Base-by-base conservation (phyloP, 2,797 vertebrate species). In the Halcyon smyrnensis region DNA sequence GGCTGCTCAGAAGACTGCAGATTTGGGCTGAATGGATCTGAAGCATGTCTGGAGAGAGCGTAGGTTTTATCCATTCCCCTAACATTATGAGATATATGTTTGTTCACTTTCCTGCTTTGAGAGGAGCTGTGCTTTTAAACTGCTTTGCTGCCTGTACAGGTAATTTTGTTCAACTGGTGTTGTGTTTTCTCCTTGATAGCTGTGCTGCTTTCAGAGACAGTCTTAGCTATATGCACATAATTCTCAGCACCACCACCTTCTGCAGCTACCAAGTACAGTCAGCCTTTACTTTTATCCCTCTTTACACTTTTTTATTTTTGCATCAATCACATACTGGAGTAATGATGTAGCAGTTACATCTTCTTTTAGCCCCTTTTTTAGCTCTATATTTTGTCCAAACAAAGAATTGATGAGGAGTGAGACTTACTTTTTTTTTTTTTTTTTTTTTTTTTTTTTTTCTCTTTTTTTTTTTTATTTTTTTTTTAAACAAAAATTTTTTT, bases 131-230 rank as follows among this genome's bases (percentile, higher is more conserved):
- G 48, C 9, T 74, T 93, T 95, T 74, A 84, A 80, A 93, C 59
- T 85, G n/a, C 39, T 87, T 94, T 89, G 45, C 76, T 92, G 59
- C 30, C 57, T 57, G 24, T 48, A 57, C 19, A 84, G 67, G 51
- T 54, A 83, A 95, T 89, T 91, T 86, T 57, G 11, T 90, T 95
- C 96, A 95, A 92, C 70, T 92, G 45, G 15, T 80, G 46, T 5
- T 85, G 80, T 87, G 69, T 76, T 96, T 95, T 73, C 68, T 79
- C 12, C 84, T 89, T 8, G 0, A 77, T 69, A 90, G n/a, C 30
- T 37, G 11, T 32, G 73, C 16, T 90, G 57, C n/a, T 84, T 71
- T 81, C 70, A 53, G 53, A 86, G 6, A 25, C n/a, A 82, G n/a
- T 70, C 53, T 84, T 71, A 28, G n/a, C 41, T 79, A 80, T 77